A percentile compares a stretch with the other conserved stretches of the same genome.
These are phyloP conservation scores for Aphelocoma coerulescens DNA, from an alignment of 2,113 vertebrate genomes.

Conservation along the genomic window DNA sequence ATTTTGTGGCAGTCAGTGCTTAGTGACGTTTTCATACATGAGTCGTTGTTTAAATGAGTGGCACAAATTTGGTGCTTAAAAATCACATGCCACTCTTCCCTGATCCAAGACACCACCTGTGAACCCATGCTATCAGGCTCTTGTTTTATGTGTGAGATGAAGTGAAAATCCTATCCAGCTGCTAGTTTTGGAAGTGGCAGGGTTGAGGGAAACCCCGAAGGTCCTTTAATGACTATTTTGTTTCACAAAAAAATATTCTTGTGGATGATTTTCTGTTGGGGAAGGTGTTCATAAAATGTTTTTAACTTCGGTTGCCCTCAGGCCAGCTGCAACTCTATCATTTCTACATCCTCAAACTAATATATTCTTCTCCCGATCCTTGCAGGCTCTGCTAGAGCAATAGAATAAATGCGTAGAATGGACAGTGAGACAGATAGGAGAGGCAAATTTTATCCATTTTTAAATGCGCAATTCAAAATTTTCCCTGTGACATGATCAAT, in stretches of 20 bases:
- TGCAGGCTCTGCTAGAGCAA: not conserved
- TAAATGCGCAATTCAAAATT: not conserved
- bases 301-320: not conserved
- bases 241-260: not conserved
- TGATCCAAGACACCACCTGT: not conserved
- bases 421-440: not conserved
- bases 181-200: not conserved
- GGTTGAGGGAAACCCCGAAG: not conserved
- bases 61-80: not conserved
- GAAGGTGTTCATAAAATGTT: not conserved
- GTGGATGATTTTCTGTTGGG: not conserved
- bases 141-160: not conserved
- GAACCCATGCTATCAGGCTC: not conserved
- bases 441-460: not conserved
- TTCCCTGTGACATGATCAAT: not conserved
- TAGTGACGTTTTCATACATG: constrained; percentile 6
- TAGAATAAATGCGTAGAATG: not conserved
- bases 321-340: not conserved
- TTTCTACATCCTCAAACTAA: not conserved
- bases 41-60: not conserved
- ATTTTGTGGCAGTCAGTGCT: not conserved
- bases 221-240: not conserved
- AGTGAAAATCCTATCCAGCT: not conserved
- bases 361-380: not conserved
- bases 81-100: not conserved